Evolutionary conservation across 2,113 vertebrate species (phyloP).

Genomic region (Kobus ellipsiprymnus): DNA sequence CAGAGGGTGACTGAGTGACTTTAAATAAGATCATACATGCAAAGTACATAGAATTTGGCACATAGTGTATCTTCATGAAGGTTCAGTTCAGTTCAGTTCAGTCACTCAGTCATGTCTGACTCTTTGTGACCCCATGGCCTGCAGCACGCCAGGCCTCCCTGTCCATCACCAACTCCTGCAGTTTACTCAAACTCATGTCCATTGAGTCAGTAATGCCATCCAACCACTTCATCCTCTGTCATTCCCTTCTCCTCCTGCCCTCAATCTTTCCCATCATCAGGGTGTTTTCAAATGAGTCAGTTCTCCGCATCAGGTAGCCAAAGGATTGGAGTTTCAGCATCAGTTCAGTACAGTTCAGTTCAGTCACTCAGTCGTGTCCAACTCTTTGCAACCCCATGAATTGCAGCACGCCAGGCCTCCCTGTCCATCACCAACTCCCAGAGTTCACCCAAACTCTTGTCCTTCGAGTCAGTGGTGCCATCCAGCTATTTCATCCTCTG

Average conservation of each 20-base stretch:
- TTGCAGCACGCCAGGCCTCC: fast-evolving
- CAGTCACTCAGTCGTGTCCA: fast-evolving
- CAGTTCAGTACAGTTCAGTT: not conserved
- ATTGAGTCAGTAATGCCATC: not conserved
- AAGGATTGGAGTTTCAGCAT: not conserved
- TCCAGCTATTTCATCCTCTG: not conserved
- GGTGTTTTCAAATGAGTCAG: not conserved
- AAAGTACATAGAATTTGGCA: not conserved
- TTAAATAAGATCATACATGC: not conserved
- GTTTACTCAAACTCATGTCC: not conserved
- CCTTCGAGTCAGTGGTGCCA: not conserved
- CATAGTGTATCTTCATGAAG: not conserved
- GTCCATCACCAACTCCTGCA: not conserved
- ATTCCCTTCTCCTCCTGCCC: not conserved
- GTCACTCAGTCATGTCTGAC: not conserved
- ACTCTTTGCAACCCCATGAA: not conserved
- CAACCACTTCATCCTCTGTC: not conserved
- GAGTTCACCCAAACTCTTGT: not conserved
- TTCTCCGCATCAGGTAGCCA: not conserved
- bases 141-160: not conserved
- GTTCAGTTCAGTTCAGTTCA: not conserved
- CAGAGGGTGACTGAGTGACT: not conserved
- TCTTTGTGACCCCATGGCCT: not conserved
- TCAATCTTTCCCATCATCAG: not conserved
- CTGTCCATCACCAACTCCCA: not conserved